phyloP scores from a whole-genome alignment of 2,797 vertebrate genomes.

The Simalia tracyae region DNA sequence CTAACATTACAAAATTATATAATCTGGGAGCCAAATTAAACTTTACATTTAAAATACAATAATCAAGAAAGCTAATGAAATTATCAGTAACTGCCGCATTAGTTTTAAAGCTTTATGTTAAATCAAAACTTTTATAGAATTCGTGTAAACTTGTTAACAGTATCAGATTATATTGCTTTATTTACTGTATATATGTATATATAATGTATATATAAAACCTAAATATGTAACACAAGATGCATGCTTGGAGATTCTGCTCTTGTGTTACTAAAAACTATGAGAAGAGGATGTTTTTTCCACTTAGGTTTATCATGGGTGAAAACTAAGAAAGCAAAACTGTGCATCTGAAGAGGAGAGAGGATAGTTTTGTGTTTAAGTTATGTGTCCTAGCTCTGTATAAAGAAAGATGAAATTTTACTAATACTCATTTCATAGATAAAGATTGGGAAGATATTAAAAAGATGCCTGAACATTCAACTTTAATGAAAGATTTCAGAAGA shows the following conservation, averaged over 20 bases:
- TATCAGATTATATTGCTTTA: neutral
- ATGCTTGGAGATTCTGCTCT: slow-evolving; percentile 13
- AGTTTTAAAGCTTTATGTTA: neutral
- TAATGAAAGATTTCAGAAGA: slow-evolving; percentile 99
- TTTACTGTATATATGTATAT: neutral
- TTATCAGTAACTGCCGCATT: neutral
- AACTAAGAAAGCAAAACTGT: neutral
- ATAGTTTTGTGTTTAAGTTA: neutral
- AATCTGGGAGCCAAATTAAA: neutral
- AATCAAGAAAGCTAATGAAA: neutral
- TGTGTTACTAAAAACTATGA: slow-evolving; percentile 18
- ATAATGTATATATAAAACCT: slow-evolving; percentile 24
- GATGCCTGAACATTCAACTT: slow-evolving; percentile 99
- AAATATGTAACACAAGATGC: slow-evolving; percentile 36
- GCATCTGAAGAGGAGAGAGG: neutral
- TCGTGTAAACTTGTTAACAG: neutral
- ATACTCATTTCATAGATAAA: slow-evolving; percentile 87
- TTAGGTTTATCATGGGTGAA: slow-evolving; percentile 5
- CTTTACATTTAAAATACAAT: neutral
- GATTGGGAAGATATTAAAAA: slow-evolving; percentile 99
- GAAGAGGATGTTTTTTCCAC: neutral
- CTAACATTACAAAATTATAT: slow-evolving; percentile 22
- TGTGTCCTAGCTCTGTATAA: neutral
- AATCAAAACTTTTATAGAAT: neutral
- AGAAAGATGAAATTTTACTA: slow-evolving; percentile 23